Base-by-base conservation (phyloP, 2,888 invertebrate genomes). In the Andrena minutula region DNA sequence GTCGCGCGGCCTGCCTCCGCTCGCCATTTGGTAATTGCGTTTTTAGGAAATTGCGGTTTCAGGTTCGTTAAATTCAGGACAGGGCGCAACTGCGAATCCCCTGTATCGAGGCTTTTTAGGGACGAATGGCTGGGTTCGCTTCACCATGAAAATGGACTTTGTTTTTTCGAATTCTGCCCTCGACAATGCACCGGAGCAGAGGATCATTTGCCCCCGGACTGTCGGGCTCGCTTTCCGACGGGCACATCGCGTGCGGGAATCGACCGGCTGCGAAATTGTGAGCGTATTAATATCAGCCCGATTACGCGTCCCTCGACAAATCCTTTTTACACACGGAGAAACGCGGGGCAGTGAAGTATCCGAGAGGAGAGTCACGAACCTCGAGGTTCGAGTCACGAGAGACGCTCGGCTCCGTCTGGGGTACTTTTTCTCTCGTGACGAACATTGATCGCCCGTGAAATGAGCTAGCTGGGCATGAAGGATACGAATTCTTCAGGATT, bases 21-120 rank as follows among this genome's bases (percentile, higher is more conserved):
- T 49, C 47, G 47, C 79, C 72, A 66, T 80, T 79, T 66, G 20
- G n/a, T n/a, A 60, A 71, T 56, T 60, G 56, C 56, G 56, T 56
- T 56, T 56, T 56, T 23, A 49, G 47, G 72, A 72, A 72, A 79
- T 80, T 80, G 74, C 79, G 75, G 86, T 83, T 60, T 61, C 28
- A 61, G 64, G 49, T 28, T 69, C 66, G 49, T 79, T 72, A 66
- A 71, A 26, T 49, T 53, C 20, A 32, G 32, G 16, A 56, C 12
- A 16, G 28, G n/a, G 23, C 10, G 10, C 23, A 26, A 56, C 10
- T 26, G 56, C 56, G 56, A 56, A 56, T 23, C 20, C 8, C 7
- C 23, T n/a, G 20, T 4, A 26, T 56, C 23, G 26, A 23, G 23
- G 20, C 23, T 56, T 23, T 23, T 1, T 12, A 26, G 4, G 26